Evolutionary conservation across 2,113 vertebrate species (phyloP), one percentile per base, ranked within the genome.

Genomic region (Meleagris gallopavo): DNA sequence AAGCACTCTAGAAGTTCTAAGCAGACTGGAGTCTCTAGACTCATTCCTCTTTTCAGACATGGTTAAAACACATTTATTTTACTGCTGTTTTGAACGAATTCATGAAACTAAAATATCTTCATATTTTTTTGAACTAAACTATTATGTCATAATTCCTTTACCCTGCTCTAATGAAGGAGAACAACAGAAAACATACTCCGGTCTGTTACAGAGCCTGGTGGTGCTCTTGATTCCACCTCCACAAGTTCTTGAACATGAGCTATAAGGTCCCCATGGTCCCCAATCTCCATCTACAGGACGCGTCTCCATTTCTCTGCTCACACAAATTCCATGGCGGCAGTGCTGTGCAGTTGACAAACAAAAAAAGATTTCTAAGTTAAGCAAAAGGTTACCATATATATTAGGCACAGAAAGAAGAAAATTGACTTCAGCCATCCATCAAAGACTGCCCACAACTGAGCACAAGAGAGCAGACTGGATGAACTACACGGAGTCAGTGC

Each of bases 261-360:
- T 99, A 71, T 99, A 99, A 27, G 98, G 98, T 36, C 98, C 99
- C 99, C 99, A 99, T 0, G 98, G 97, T 76, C 99, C 99, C 99
- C 99, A 99, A 73, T 99, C 98, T 83, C 99, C 99, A 79, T 99
- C 98, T 45, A 99, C 98, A n/a, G 98, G 97, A 93, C 97, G 98
- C 19, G 93, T 89, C 95, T 99, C 98, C 97, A 98, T 96, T 94
- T 99, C 98, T 95, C 98, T 99, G 96, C 98, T 99, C 83, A 99
- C 98, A 94, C 99, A 99, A 81, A 98, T 98, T 46, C 99, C 99
- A 27, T 98, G 99, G 80, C 96, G 98, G 95, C 99, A 99, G 93
- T 99, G 98, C 99, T 99, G 97, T 32, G 66, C 45, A 88, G 74
- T 75, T 25, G 38, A 91, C 4, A 97, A 89, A 93, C 10, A 90